Conservation (phyloP, 2,888 invertebrate genomes). For the Drosophila monieri region DNA sequence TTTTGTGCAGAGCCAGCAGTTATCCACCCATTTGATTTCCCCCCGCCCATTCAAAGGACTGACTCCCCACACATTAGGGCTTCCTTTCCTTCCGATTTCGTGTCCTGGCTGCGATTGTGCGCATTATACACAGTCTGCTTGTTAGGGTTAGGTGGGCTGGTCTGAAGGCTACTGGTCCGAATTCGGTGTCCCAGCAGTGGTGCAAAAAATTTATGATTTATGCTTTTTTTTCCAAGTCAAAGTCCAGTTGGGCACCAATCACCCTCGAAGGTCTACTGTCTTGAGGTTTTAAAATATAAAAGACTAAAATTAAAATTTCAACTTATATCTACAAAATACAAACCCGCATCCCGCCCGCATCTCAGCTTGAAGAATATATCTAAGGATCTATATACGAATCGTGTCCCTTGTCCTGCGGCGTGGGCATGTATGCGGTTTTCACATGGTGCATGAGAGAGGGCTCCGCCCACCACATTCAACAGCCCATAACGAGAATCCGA, state of each 20-base stretch:
- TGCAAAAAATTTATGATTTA: slow-evolving; percentile 78
- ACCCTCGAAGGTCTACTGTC: slow-evolving; percentile 24
- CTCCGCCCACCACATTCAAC: slow-evolving; percentile 72
- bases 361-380: slow-evolving; percentile 20
- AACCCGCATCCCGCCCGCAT: slow-evolving; percentile 32
- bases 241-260: slow-evolving; percentile 49
- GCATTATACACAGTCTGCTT: slow-evolving; percentile 66
- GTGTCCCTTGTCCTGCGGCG: slow-evolving; percentile 23
- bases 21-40: slow-evolving; percentile 21
- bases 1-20: slow-evolving; percentile 63
- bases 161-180: slow-evolving; percentile 5
- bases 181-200: slow-evolving; percentile 8
- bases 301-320: no score
- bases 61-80: slow-evolving; percentile 33
- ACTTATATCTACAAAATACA: neutral
- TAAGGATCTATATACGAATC: slow-evolving; percentile 1
- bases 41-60: slow-evolving; percentile 6
- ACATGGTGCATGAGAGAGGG: slow-evolving; percentile 46
- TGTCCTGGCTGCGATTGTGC: slow-evolving; percentile 69
- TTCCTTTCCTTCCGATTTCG: slow-evolving; percentile 51
- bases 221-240: slow-evolving; percentile 56
- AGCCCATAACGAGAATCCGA: slow-evolving; percentile 70
- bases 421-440: slow-evolving; percentile 58
- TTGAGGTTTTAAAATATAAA: no score
- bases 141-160: slow-evolving; percentile 1